phyloP scores from a whole-genome alignment of 2,113 vertebrate genomes.

The Bolborhynchus lineola region DNA sequence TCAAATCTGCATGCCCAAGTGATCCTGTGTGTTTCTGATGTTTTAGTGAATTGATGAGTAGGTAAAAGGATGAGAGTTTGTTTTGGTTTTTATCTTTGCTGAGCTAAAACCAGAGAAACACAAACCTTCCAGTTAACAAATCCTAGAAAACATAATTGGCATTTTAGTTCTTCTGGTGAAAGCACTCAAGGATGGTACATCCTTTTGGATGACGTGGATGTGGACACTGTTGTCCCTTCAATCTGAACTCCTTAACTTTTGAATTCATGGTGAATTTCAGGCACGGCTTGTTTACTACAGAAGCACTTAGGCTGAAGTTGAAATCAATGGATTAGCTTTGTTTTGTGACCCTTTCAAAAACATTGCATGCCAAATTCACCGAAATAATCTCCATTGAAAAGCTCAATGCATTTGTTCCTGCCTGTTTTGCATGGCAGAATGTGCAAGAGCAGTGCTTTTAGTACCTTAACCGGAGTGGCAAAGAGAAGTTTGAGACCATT shows the following conservation, averaged over 20 bases:
- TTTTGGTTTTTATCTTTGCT: neutral
- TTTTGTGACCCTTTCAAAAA: neutral
- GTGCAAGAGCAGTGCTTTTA: neutral
- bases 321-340: neutral
- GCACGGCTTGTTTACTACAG: neutral
- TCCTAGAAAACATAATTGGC: neutral
- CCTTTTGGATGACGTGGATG: neutral
- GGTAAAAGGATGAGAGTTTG: neutral
- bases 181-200: neutral
- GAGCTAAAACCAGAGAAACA: neutral
- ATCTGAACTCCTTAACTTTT: neutral
- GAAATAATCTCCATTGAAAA: conserved; percentile 28
- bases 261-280: neutral
- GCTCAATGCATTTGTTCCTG: neutral
- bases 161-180: neutral
- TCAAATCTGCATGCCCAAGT: conserved; percentile 21
- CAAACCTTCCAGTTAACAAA: neutral
- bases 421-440: neutral
- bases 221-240: neutral
- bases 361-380: neutral
- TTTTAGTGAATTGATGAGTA: conserved; percentile 26
- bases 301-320: neutral
- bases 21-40: neutral
- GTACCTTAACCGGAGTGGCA: neutral
- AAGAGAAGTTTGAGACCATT: neutral